phyloP scores from a whole-genome alignment of 2,888 invertebrate genomes.

The Diplazon laetatorius region DNA sequence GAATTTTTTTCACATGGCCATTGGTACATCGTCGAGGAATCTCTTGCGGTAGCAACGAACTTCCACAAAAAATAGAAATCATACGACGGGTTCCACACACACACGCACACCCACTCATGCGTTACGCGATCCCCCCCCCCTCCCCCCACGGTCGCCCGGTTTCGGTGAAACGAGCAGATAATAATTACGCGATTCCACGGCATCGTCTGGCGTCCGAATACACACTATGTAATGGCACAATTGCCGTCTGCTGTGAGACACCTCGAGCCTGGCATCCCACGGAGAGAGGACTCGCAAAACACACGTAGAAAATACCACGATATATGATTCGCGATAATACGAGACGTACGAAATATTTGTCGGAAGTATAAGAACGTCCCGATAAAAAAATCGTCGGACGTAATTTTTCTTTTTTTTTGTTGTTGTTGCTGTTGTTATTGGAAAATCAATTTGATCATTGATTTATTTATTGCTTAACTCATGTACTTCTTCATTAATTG shows the following conservation, averaged over 20 bases:
- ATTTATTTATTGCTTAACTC: no score
- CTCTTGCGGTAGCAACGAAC: slow-evolving; percentile 20
- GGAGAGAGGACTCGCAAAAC: slow-evolving; percentile 23
- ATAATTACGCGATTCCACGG: slow-evolving; percentile 57
- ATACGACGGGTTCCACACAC: slow-evolving; percentile 38
- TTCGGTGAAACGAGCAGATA: slow-evolving; percentile 43
- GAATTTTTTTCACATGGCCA: slow-evolving; percentile 1
- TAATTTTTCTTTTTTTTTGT: not conserved
- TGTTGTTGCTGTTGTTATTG: no score
- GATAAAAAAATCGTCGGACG: no score
- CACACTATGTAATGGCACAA: slow-evolving; percentile 57
- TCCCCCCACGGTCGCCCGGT: no score
- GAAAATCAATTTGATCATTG: no score
- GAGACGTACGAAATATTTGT: no score
- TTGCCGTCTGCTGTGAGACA: slow-evolving; percentile 59
- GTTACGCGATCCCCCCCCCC: slow-evolving; percentile 46
- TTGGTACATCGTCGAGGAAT: slow-evolving; percentile 1
- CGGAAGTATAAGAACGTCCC: no score
- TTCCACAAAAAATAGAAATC: slow-evolving; percentile 46
- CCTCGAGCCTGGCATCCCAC: slow-evolving; percentile 41
- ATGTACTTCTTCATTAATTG: no score
- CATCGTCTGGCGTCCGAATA: slow-evolving; percentile 26
- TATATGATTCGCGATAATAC: slow-evolving; percentile 16
- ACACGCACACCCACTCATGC: no score
- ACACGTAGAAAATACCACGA: slow-evolving; percentile 16